Conservation (phyloP, 2,113 vertebrate species). For the Neotragus moschatus region DNA sequence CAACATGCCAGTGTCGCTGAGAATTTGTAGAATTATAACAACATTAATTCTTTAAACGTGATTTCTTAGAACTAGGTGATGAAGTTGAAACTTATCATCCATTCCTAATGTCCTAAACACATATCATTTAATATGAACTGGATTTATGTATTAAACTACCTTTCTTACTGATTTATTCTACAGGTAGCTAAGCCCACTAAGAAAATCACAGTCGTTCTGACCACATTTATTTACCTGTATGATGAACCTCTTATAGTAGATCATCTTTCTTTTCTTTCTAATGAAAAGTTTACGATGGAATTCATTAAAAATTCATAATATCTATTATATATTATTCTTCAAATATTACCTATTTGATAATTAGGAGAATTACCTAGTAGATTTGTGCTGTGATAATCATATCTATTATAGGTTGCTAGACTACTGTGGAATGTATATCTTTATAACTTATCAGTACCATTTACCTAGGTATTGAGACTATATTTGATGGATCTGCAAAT, state of each 20-base stretch:
- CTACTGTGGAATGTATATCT: neutral
- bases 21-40: neutral
- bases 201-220: neutral
- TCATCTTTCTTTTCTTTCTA: neutral
- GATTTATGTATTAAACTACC: neutral
- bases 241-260: neutral
- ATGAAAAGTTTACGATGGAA: neutral
- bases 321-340: neutral
- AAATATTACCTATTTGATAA: neutral
- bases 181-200: neutral
- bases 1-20: neutral
- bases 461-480: neutral
- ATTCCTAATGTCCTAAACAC: neutral
- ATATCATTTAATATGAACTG: neutral
- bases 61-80: neutral
- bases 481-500: neutral
- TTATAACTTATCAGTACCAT: neutral
- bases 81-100: neutral
- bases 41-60: neutral
- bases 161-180: neutral
- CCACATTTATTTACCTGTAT: neutral
- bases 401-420: neutral
- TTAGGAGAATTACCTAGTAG: neutral
- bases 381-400: neutral
- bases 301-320: neutral